These are phyloP conservation scores for Himalopsyche japonica DNA, from an alignment of 2,888 invertebrate species.

Conservation along the genomic window DNA sequence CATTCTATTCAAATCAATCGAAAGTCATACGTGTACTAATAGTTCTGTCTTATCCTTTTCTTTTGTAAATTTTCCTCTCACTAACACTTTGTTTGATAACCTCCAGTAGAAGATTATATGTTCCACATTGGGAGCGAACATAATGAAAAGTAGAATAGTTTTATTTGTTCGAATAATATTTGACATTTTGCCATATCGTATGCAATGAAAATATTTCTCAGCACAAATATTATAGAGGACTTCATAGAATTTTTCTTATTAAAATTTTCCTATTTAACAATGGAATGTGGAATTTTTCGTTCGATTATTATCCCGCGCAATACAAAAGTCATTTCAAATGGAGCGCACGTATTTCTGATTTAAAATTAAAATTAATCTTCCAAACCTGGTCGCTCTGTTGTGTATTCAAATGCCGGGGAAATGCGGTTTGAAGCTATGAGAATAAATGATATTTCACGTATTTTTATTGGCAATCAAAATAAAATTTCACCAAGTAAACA, in stretches of 20 bases:
- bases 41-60: too few species aligned
- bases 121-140: too few species aligned
- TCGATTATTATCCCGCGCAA: background rate
- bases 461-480: background rate
- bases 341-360: constrained; percentile 1
- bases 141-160: too few species aligned
- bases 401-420: background rate
- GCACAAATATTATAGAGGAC: background rate
- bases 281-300: background rate
- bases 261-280: background rate
- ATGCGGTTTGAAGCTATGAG: background rate
- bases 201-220: too few species aligned
- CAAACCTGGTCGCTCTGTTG: background rate
- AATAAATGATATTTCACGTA: background rate
- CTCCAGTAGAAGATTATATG: too few species aligned
- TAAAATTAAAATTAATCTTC: background rate
- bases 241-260: background rate
- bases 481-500: background rate
- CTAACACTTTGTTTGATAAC: too few species aligned
- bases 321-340: background rate
- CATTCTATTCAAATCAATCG: too few species aligned
- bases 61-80: too few species aligned
- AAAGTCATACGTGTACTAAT: too few species aligned
- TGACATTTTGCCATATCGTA: too few species aligned
- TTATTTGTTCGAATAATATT: too few species aligned